Percentiles rank a stretch among this genome's conserved stretches.
Conservation (phyloP, 1,140 invertebrate genomes). For the Hormaphis cornu region DNA sequence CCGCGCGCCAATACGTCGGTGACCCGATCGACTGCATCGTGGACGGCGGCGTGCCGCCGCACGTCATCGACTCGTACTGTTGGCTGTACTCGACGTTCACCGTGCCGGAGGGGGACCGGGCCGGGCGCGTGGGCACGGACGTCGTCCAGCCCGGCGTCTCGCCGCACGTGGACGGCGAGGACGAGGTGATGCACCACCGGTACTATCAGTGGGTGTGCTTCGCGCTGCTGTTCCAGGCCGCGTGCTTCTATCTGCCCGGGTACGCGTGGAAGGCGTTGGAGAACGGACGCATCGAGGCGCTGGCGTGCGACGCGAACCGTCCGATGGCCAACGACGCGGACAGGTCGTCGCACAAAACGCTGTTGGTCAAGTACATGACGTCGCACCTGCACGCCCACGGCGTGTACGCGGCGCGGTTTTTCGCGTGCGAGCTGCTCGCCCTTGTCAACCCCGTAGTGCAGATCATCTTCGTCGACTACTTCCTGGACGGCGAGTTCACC, state of each 20-base stretch:
- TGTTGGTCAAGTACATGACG: constrained; percentile 38
- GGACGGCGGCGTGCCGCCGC: constrained; percentile 41
- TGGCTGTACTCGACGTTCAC: constrained; percentile 70
- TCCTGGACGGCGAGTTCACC: constrained; percentile 46
- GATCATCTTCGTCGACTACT: constrained; percentile 53
- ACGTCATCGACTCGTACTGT: constrained; percentile 61
- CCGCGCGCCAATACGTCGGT: constrained; percentile 86
- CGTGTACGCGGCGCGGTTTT: constrained; percentile 43
- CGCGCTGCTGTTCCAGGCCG: constrained; percentile 66
- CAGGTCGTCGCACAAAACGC: constrained; percentile 45
- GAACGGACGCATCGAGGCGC: constrained; percentile 49
- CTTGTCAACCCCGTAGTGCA: constrained; percentile 46
- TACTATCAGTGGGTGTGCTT: constrained; percentile 88
- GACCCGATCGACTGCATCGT: constrained; percentile 91
- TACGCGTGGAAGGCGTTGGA: constrained; percentile 71
- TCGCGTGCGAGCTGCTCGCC: constrained; percentile 45
- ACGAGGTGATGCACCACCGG: constrained; percentile 56
- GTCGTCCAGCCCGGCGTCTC: constrained; percentile 40
- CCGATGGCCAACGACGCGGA: constrained; percentile 48
- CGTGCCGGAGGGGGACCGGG: constrained; percentile 38
- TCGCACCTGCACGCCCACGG: constrained; percentile 40
- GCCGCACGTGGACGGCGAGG: constrained; percentile 41
- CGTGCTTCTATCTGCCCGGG: constrained; percentile 61
- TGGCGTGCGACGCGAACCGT: constrained; percentile 42
- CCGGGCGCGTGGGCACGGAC: constrained; percentile 38